phyloP scores from a whole-genome alignment of 1,140 invertebrate species.

The Eumaeus atala region DNA sequence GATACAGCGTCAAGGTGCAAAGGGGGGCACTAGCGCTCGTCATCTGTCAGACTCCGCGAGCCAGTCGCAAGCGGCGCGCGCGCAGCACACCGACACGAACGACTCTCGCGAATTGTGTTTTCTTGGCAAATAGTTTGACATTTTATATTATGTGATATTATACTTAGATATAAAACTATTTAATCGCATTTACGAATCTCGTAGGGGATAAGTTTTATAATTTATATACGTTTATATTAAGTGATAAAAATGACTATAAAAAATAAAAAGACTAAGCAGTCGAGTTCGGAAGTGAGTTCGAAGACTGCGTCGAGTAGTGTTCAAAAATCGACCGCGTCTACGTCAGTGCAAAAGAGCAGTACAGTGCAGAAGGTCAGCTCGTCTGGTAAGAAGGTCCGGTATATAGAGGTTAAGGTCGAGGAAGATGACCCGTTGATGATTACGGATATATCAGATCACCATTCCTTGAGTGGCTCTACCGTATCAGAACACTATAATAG shows the following conservation, averaged over 20 bases:
- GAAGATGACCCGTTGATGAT: slow-evolving; percentile 73
- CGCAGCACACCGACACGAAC: slow-evolving; percentile 64
- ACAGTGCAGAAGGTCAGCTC: slow-evolving; percentile 66
- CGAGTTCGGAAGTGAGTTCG: slow-evolving; percentile 57
- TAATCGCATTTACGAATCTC: slow-evolving; percentile 63
- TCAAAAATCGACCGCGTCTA: slow-evolving; percentile 59
- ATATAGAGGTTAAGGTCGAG: slow-evolving; percentile 72
- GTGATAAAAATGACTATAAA: slow-evolving; percentile 71
- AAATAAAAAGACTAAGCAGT: slow-evolving; percentile 74
- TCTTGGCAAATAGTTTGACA: slow-evolving; percentile 58
- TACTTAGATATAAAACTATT: slow-evolving; percentile 46
- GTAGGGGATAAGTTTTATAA: slow-evolving; percentile 35
- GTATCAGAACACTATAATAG: slow-evolving; percentile 70
- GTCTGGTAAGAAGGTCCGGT: slow-evolving; percentile 69
- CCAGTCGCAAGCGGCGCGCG: slow-evolving; percentile 59
- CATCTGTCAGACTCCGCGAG: slow-evolving; percentile 50
- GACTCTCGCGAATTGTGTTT: slow-evolving; percentile 64
- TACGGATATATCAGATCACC: slow-evolving; percentile 67
- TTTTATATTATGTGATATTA: slow-evolving; percentile 55
- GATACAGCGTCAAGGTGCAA: slow-evolving; percentile 45
- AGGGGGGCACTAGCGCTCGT: slow-evolving; percentile 39
- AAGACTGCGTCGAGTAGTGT: slow-evolving; percentile 62
- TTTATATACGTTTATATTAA: slow-evolving; percentile 28
- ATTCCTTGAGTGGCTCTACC: slow-evolving; percentile 65
- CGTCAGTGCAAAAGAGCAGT: slow-evolving; percentile 55